Evolutionary conservation across 2,113 vertebrate species (phyloP).

Genomic region (Atractosteus spatula): DNA sequence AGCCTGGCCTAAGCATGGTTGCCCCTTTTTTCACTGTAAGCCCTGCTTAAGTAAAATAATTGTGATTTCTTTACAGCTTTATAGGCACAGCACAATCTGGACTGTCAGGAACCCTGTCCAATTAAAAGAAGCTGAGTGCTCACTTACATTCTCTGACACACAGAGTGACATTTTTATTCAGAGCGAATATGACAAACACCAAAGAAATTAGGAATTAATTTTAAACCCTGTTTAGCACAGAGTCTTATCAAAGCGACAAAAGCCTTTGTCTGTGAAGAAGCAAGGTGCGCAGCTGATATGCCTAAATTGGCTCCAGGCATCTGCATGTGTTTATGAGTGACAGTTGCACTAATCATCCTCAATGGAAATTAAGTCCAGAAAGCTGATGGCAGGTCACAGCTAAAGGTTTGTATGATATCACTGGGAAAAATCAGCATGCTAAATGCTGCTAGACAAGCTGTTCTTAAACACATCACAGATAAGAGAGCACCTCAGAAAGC

Average conservation of each 20-base stretch:
- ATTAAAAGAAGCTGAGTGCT: slow-evolving; percentile 62
- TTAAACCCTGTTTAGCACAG: slow-evolving; percentile 61
- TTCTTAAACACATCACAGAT: slow-evolving; percentile 20
- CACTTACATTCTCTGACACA: slow-evolving; percentile 61
- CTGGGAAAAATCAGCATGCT: slow-evolving; percentile 21
- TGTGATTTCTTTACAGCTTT: slow-evolving; percentile 54
- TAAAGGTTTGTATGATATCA: slow-evolving; percentile 26
- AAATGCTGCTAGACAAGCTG: slow-evolving; percentile 30
- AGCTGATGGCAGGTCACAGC: slow-evolving; percentile 25
- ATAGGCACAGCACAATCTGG: slow-evolving; percentile 42
- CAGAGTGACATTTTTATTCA: slow-evolving; percentile 76
- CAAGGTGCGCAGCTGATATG: slow-evolving; percentile 58
- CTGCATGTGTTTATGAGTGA: slow-evolving; percentile 59
- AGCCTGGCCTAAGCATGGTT: slow-evolving; percentile 25
- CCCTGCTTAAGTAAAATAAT: slow-evolving; percentile 56
- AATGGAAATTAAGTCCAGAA: slow-evolving; percentile 32
- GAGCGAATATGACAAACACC: slow-evolving; percentile 68
- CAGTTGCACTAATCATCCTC: slow-evolving; percentile 44
- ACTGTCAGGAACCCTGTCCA: slow-evolving; percentile 61
- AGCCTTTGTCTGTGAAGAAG: slow-evolving; percentile 64
- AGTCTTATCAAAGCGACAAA: slow-evolving; percentile 71
- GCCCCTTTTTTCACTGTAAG: slow-evolving; percentile 35
- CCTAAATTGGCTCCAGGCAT: slow-evolving; percentile 68
- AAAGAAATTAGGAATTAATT: slow-evolving; percentile 78
- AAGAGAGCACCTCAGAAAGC: background rate